Percentiles rank a stretch among this genome's conserved stretches.
phyloP scores from a whole-genome alignment of 2,113 vertebrate species.

The Psammodynastes pulverulentus region DNA sequence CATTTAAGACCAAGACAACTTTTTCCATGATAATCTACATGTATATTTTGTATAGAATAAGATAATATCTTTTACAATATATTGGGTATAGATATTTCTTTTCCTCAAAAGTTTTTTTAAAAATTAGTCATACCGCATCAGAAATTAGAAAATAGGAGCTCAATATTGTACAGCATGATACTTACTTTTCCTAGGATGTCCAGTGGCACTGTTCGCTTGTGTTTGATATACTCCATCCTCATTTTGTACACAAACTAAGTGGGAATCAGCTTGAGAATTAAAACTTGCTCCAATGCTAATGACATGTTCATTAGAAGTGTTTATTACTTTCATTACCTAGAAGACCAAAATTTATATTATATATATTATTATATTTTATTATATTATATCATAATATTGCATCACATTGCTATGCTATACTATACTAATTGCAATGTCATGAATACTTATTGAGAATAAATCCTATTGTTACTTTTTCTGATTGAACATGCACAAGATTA shows the following conservation, averaged over 20 bases:
- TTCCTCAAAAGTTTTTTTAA: not conserved
- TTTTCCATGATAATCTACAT: not conserved
- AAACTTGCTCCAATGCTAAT: slow-evolving; percentile 90
- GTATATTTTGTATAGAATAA: not conserved
- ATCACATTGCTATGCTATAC: not conserved
- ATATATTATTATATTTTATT: not conserved
- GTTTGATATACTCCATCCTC: slow-evolving; percentile 86
- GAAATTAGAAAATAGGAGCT: not conserved
- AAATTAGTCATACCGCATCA: not conserved
- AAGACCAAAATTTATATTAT: not conserved
- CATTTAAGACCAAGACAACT: not conserved
- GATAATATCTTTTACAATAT: not conserved
- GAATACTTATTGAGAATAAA: not conserved
- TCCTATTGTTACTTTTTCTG: not conserved
- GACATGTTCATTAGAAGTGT: slow-evolving; percentile 87
- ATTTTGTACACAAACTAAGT: slow-evolving; percentile 89
- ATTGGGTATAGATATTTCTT: not conserved
- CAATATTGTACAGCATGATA: not conserved
- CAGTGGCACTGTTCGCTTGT: slow-evolving; percentile 83
- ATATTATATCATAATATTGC: too few species aligned
- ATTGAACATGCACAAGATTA: not conserved
- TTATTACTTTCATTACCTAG: slow-evolving; percentile 89
- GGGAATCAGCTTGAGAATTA: slow-evolving; percentile 87
- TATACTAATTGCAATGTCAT: not conserved
- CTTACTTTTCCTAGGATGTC: slow-evolving; percentile 84